Conservation (phyloP, 2,113 vertebrate genomes). For the Prunella himalayana region DNA sequence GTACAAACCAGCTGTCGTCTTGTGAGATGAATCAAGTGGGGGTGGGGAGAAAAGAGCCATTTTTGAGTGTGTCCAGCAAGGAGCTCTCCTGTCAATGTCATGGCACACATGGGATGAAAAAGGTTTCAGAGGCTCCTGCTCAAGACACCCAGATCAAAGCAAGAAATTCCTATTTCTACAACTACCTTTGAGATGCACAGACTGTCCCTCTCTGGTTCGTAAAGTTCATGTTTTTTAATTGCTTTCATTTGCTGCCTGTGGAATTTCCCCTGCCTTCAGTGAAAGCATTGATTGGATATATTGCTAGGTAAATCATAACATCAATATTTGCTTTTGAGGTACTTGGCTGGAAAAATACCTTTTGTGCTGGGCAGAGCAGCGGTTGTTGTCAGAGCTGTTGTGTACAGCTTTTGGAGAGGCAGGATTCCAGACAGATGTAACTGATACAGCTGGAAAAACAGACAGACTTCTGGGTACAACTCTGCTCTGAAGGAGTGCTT, state of each 20-base stretch:
- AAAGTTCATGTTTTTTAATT: not conserved
- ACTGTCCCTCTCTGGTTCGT: not conserved
- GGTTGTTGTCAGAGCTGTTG: not conserved
- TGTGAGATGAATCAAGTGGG: not conserved
- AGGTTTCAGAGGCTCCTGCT: not conserved
- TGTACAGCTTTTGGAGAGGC: not conserved
- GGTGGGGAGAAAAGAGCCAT: not conserved
- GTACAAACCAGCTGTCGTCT: slow-evolving; percentile 31
- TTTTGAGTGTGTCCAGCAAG: not conserved
- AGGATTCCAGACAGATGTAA: slow-evolving; percentile 22
- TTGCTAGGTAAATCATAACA: not conserved
- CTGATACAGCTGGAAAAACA: slow-evolving; percentile 27
- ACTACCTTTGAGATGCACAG: not conserved
- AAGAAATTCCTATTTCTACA: not conserved
- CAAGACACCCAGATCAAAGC: not conserved
- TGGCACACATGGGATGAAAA: not conserved
- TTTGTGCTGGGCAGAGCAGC: not conserved
- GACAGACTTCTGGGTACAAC: not conserved
- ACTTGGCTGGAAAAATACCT: not conserved
- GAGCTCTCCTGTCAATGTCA: not conserved
- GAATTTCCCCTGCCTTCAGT: not conserved
- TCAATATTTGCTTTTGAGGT: not conserved
- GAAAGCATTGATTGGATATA: not conserved
- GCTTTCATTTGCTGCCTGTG: not conserved
- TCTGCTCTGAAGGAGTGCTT: not conserved